A percentile compares a stretch with the other conserved stretches of the same genome.
Evolutionary conservation across 2,797 vertebrate genomes (phyloP).

Genomic region (Sebastes alutus): DNA sequence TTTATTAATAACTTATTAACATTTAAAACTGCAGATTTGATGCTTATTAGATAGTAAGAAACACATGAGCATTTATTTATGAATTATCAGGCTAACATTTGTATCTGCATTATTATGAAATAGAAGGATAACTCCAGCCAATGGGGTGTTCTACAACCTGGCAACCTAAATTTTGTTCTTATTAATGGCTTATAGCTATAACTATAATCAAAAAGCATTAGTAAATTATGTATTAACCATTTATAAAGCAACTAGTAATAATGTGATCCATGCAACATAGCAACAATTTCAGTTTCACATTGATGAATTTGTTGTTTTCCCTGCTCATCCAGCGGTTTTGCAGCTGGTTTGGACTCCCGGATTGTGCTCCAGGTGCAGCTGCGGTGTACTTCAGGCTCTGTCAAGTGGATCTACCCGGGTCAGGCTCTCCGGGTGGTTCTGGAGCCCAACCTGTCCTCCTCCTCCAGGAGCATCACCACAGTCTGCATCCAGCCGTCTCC

Average conservation of each 20-base stretch:
- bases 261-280: neutral
- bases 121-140: neutral
- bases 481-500: conserved; percentile 82
- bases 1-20: too few relatives aligned
- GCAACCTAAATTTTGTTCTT: neutral
- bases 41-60: neutral
- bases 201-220: neutral
- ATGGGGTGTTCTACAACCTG: neutral
- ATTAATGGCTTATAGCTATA: neutral
- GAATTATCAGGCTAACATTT: neutral
- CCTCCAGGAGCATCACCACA: conserved; percentile 9
- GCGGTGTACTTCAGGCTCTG: conserved; percentile 82
- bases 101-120: neutral
- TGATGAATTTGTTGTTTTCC: neutral
- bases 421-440: conserved; percentile 82
- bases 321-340: conserved; percentile 72
- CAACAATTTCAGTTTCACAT: neutral
- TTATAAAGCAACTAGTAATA: too few relatives aligned
- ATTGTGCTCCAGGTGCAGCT: conserved; percentile 85
- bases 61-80: neutral
- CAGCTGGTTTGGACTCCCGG: conserved; percentile 62
- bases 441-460: conserved; percentile 79
- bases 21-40: neutral
- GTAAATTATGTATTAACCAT: neutral
- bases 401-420: conserved; percentile 84